These are phyloP conservation scores for Leucophora obtusa DNA, from an alignment of 2,888 invertebrate species.

Conservation along the genomic window DNA sequence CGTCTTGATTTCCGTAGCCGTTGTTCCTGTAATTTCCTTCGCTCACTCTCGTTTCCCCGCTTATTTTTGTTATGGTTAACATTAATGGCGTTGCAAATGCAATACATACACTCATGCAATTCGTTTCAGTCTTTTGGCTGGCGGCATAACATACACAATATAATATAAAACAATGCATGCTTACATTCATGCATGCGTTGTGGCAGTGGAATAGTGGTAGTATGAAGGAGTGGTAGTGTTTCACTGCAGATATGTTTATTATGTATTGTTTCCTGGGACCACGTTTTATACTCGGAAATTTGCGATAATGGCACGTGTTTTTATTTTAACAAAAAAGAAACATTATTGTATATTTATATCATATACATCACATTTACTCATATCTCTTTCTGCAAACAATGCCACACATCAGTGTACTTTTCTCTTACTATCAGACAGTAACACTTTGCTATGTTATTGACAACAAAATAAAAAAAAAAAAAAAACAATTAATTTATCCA, in stretches of 20 bases:
- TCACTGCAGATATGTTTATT: slow-evolving; percentile 26
- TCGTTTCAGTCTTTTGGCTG: slow-evolving; percentile 50
- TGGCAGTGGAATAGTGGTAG: background rate
- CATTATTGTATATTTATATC: slow-evolving; percentile 21
- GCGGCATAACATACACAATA: slow-evolving; percentile 1
- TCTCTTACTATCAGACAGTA: slow-evolving; percentile 41
- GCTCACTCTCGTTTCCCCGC: background rate
- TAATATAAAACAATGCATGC: slow-evolving; percentile 32
- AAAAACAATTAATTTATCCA: slow-evolving; percentile 60
- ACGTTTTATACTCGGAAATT: slow-evolving; percentile 52
- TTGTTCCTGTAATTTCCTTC: slow-evolving; percentile 32
- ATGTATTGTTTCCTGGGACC: slow-evolving; percentile 49
- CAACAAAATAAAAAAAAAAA: background rate
- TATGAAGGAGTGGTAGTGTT: background rate
- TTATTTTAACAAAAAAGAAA: slow-evolving; percentile 41
- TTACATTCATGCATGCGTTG: slow-evolving; percentile 20
- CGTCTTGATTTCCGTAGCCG: slow-evolving; percentile 14
- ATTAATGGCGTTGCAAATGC: slow-evolving; percentile 60
- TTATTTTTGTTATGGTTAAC: slow-evolving; percentile 56
- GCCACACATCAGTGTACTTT: background rate
- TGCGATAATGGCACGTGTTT: slow-evolving; percentile 65
- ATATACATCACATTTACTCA: background rate
- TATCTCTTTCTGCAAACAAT: background rate
- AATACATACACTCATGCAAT: slow-evolving; percentile 31
- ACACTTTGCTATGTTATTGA: slow-evolving; percentile 7